Evolutionary conservation across 2,797 vertebrate genomes (phyloP), one percentile per base, ranked within the genome.

Genomic region (Cheirogaleus major): DNA sequence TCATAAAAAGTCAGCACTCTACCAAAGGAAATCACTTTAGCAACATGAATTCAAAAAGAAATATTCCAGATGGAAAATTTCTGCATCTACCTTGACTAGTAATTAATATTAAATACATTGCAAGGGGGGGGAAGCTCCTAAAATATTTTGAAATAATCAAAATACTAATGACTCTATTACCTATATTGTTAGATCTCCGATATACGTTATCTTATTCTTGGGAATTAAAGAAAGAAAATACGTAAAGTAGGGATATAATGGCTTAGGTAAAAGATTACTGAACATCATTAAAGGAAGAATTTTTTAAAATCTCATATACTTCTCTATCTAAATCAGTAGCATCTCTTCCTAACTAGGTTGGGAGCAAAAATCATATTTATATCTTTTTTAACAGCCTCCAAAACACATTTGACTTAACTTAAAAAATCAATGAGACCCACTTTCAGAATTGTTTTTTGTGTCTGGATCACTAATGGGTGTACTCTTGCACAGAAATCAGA

Each of bases 81-180:
- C 15, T 73, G 65, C 7, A 75, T 75, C 20, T 89, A 23, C 27
- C 22, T 76, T 92, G 30, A 92, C 35, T 12, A 48, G 57, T 41
- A 85, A 79, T 72, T 38, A 72, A 65, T 84, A 61, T 20, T 43
- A 76, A 94, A n/a, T 23, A 78, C 17, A 41, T 79, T 32, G 13
- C 27, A 88, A 48, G 41, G 12, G n/a, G 7, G 61, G 43, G 4
- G 2, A 67, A 17, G 23, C 30, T 55, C 8, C 50, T 52, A 91
- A 95, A 87, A 83, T 84, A 93, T 35, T 59, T 70, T 8, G 7
- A 93, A 93, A 91, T 88, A 95, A 92, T 76, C 25, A 45, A 69
- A 88, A 92, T 41, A 43, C 23, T 4, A 90, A 57, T 61, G 59
- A 84, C 93, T 23, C 35, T 81, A 48, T 50, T 52, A 84, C 32